Evolutionary conservation across 2,797 vertebrate species (phyloP).

Genomic region (Rousettus madagascariensis): DNA sequence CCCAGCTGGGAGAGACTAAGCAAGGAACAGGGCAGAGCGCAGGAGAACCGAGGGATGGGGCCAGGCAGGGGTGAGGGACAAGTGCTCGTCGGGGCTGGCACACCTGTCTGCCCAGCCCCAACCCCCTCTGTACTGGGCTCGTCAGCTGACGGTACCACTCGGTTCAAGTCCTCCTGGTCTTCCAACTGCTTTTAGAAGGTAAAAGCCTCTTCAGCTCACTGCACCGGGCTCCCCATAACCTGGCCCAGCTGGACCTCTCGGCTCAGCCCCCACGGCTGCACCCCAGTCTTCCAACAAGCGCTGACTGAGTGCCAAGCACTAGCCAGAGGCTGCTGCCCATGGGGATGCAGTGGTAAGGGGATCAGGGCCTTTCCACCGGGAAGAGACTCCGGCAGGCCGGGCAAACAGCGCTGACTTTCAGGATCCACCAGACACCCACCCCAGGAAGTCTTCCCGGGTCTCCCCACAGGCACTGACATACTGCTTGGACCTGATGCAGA

Average conservation of each 20-base stretch:
- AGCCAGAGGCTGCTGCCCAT: not conserved
- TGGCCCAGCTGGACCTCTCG: not conserved
- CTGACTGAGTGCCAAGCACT: not conserved
- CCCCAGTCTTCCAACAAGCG: not conserved
- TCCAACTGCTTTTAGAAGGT: not conserved
- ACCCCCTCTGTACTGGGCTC: too few species aligned
- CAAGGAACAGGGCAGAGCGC: too few species aligned
- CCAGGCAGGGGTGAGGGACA: accelerated
- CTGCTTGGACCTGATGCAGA: not conserved
- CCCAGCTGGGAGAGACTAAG: not conserved
- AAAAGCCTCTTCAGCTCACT: not conserved
- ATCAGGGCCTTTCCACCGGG: accelerated
- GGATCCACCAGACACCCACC: accelerated
- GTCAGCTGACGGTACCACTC: not conserved
- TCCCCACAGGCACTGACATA: not conserved
- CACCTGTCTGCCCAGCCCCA: not conserved
- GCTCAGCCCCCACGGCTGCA: not conserved
- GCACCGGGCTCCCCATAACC: accelerated
- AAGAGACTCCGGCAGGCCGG: accelerated
- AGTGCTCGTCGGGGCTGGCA: accelerated
- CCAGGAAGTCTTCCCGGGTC: not conserved
- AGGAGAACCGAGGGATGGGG: not conserved
- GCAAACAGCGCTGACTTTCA: not conserved
- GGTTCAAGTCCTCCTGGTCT: accelerated
- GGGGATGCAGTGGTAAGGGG: too few species aligned